These are phyloP conservation scores for Hemaris fuciformis DNA, from an alignment of 2,888 invertebrate species.

Conservation along the genomic window DNA sequence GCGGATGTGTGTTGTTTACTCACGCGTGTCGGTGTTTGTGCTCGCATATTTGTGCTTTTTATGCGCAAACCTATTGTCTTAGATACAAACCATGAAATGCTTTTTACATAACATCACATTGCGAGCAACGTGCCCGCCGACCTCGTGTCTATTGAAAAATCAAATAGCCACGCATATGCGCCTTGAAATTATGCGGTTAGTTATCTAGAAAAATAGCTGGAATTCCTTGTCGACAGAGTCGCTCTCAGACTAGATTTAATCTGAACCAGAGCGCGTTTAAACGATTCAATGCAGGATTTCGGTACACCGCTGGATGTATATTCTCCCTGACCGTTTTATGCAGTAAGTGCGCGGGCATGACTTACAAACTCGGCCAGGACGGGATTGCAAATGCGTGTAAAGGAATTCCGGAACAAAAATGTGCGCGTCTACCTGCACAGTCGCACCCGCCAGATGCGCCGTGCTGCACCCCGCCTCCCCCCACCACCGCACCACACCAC, in stretches of 20 bases:
- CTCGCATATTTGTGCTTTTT: neutral
- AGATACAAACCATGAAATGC: slow-evolving; percentile 10
- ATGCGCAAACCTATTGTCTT: slow-evolving; percentile 11
- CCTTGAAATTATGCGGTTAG: slow-evolving; percentile 49
- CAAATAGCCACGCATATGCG: slow-evolving; percentile 41
- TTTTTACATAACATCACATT: slow-evolving; percentile 36
- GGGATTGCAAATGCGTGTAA: slow-evolving; percentile 75
- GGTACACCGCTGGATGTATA: slow-evolving; percentile 9
- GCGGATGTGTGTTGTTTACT: neutral
- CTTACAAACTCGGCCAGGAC: slow-evolving; percentile 40
- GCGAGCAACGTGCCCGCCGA: slow-evolving; percentile 30
- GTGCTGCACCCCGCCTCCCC: slow-evolving; percentile 28
- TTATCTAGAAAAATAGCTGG: slow-evolving; percentile 45
- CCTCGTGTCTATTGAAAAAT: slow-evolving; percentile 44
- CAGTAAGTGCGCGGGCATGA: slow-evolving; percentile 9
- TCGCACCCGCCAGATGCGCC: slow-evolving; percentile 53
- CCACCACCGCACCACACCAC: slow-evolving; percentile 23
- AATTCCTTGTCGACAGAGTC: slow-evolving; percentile 22
- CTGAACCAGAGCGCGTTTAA: neutral
- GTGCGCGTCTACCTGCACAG: slow-evolving; percentile 64
- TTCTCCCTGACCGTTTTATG: slow-evolving; percentile 10
- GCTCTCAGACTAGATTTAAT: slow-evolving; percentile 15
- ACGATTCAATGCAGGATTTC: slow-evolving; percentile 20
- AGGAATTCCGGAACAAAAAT: slow-evolving; percentile 78
- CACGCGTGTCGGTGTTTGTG: neutral